Evolutionary conservation across 2,113 vertebrate genomes (phyloP), one percentile per base, ranked within the genome.

Genomic region (Recurvirostra avosetta): DNA sequence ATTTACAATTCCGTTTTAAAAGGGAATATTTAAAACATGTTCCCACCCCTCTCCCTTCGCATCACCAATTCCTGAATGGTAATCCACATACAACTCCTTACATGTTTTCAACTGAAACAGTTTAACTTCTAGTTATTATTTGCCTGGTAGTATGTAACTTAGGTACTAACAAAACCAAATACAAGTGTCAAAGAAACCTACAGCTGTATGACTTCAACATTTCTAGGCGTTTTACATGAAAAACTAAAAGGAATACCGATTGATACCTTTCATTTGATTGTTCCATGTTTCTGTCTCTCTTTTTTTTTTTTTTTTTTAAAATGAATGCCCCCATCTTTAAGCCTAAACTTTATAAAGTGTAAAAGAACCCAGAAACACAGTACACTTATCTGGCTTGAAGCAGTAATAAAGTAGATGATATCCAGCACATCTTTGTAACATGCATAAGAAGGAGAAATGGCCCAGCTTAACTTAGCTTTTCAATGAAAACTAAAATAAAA

Each of bases 1-100:
- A 98, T 97, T 98, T 97, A 98, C 97, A 98, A 92, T 86, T 93
- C 93, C 82, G 45, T 80, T 95, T 96, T 90, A 92, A 94, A 97
- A 97, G 87, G 93, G 93, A 97, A 95, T 97, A 97, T 73, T 95
- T 92, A 97, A 97, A 97, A 96, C 77, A 96, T 94, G 80, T 96
- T 96, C 96, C 97, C 94, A 83, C 72, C 95, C 96, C 92, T 94
- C 74, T 88, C 81, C 89, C 93, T 91, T 96, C 96, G 92, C 91
- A 94, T 93, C 92, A 71, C 62, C 87, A 96, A 15, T 87, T 91
- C 84, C 90, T 92, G 85, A 90, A 93, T 89, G 78, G 86, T 95
- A 95, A 86, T 94, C 90, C 96, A 92, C 86, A 95, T 82, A 90
- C 78, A 94, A 94, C 94, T 92, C 84, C 92, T 86, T 73, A 87